Base-by-base conservation (phyloP, 2,888 invertebrate genomes). In the Drosophila affinis region DNA sequence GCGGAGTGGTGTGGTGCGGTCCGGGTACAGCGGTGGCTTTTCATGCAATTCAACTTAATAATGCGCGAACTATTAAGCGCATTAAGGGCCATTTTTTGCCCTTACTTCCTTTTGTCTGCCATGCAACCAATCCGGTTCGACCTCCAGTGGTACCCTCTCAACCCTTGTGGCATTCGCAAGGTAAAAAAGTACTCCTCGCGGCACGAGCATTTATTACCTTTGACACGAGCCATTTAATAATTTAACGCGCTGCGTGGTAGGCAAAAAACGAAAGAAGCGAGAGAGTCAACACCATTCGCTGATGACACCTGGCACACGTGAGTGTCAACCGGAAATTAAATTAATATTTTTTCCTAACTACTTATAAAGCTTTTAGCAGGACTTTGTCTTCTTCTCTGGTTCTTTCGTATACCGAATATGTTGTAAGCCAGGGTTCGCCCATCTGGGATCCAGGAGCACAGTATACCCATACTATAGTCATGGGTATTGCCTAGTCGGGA, bases 171-270 rank as follows among this genome's bases (percentile, higher is more conserved):
- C 39, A 14, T 3, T 65, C 17, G 39, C 45, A 59, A 68, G 49
- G 51, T 53, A 78, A 73, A 73, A 75, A 72, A 56, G 45, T 27
- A 53, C 52, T 58, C 39, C 57, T 61, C 56, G 69, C 72, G 48
- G 45, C 27, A 24, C 27, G 46, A 73, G 81, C 87, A 84, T 84
- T 85, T 87, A 88, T 88, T 81, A 72, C 73, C 81, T 87, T 81
- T 85, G 89, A 81, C 85, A 87, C 71, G 54, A 74, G 60, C 88
- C 87, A 85, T 85, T 85, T 88, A 87, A 84, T 75, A 79, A 79
- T 76, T 74, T 74, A 65, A 75, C 56, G 64, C 61, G 62, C 51
- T 68, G 76, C 64, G 76, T 27, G 49, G 56, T 39, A 68, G 56
- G 46, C 45, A 12, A 54, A 49, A 55, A 21, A 21, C 0, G 3